Percentiles rank a stretch among this genome's conserved stretches.
These are phyloP conservation scores for Crambe crambe DNA, from an alignment of 37 sponge, comb jelly and placozoan species.

Conservation along the genomic window DNA sequence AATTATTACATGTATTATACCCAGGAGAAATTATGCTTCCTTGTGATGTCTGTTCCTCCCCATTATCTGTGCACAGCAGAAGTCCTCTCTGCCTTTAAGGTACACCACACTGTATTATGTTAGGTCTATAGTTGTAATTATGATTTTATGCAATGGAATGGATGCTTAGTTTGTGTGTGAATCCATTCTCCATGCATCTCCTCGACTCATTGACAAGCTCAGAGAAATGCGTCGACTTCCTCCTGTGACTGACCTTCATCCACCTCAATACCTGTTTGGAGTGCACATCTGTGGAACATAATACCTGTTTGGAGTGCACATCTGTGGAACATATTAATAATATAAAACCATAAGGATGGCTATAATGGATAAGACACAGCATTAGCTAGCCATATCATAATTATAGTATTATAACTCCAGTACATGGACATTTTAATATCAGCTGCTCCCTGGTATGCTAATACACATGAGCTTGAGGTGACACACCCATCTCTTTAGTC, in stretches of 20 bases:
- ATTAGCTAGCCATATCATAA: no score
- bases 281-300: not conserved
- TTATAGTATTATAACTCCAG: no score
- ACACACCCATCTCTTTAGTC: not conserved
- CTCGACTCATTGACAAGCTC: conserved; percentile 34
- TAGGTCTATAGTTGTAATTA: no score
- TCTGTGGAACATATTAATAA: not conserved
- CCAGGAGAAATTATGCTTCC: conserved; percentile 74
- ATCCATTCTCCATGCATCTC: conserved; percentile 27
- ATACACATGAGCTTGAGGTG: no score
- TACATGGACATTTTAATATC: no score
- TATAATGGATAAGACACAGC: not conserved
- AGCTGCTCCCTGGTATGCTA: no score
- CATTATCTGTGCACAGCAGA: conserved; percentile 32
- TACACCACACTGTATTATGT: no score
- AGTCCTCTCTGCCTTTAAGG: conserved; percentile 54
- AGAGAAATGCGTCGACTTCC: conserved; percentile 33
- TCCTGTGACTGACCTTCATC: conserved; percentile 4
- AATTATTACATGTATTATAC: not conserved
- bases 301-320: not conserved
- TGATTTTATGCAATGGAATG: no score
- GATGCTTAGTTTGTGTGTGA: conserved; percentile 46
- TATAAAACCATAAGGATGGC: not conserved
- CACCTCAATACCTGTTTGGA: conserved; percentile 16
- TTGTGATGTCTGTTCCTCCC: conserved; percentile 70